Conservation (phyloP, 1,140 invertebrate genomes). For the Ceratosolen solmsi region DNA sequence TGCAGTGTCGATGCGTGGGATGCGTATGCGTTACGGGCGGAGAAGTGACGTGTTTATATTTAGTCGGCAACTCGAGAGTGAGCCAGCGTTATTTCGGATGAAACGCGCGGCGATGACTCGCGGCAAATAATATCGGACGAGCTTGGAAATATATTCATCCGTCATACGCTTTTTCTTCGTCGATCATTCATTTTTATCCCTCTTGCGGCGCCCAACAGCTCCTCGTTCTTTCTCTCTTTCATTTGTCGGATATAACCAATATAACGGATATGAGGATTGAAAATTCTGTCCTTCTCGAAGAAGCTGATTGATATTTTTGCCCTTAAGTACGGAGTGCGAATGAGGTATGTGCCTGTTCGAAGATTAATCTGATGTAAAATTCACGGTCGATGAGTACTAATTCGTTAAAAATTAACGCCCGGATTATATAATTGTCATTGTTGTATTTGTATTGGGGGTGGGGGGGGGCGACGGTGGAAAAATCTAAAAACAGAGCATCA, state of each 20-base stretch:
- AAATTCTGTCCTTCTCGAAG: background rate
- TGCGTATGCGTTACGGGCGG: conserved; percentile 25
- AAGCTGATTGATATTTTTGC: background rate
- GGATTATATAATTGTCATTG: conserved; percentile 8
- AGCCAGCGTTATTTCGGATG: conserved; percentile 54
- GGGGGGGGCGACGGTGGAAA: background rate
- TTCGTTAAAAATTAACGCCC: conserved; percentile 10
- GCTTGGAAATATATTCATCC: conserved; percentile 17
- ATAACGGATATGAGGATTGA: too few relatives aligned
- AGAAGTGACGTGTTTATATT: conserved; percentile 59
- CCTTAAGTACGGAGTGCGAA: background rate
- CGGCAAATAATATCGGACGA: background rate
- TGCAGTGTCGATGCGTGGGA: background rate
- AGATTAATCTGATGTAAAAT: background rate
- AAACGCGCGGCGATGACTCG: background rate
- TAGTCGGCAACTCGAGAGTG: conserved; percentile 56
- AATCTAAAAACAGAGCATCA: conserved; percentile 29
- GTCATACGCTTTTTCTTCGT: background rate
- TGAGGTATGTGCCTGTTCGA: background rate
- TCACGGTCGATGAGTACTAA: conserved; percentile 14
- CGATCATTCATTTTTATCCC: background rate
- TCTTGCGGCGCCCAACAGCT: too few relatives aligned
- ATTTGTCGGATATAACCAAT: too few relatives aligned
- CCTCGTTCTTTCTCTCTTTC: too few relatives aligned
- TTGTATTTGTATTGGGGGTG: background rate